phyloP scores from a whole-genome alignment of 2,113 vertebrate species.

The Tragelaphus strepsiceros region DNA sequence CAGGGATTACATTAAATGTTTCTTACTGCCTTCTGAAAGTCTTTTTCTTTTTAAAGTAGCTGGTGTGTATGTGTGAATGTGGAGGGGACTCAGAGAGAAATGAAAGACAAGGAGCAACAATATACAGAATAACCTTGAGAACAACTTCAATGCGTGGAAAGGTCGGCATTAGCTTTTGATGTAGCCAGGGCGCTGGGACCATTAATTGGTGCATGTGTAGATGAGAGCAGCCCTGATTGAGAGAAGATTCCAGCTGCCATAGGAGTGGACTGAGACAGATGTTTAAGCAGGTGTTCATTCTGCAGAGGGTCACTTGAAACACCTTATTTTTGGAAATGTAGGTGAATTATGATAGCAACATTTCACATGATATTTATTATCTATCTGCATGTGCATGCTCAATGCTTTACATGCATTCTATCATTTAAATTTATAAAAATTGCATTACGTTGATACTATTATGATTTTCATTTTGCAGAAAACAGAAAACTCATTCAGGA shows the following conservation, averaged over 20 bases:
- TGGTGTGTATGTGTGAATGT: background rate
- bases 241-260: background rate
- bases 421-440: background rate
- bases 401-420: background rate
- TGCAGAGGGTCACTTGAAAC: background rate
- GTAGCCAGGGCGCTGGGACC: background rate
- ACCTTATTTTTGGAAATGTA: background rate
- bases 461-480: background rate
- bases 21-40: background rate
- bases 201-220: background rate
- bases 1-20: background rate
- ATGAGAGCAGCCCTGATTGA: background rate
- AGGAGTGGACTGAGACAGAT: background rate
- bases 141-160: background rate
- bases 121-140: background rate
- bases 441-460: background rate
- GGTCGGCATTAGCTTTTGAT: background rate
- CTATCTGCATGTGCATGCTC: background rate
- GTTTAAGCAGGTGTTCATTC: background rate
- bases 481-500: background rate
- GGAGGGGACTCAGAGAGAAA: background rate
- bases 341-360: background rate
- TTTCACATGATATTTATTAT: background rate
- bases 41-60: background rate
- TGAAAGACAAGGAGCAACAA: background rate